Base-by-base conservation (phyloP, 2,888 invertebrate species). In the Sepioteuthis lessoniana region DNA sequence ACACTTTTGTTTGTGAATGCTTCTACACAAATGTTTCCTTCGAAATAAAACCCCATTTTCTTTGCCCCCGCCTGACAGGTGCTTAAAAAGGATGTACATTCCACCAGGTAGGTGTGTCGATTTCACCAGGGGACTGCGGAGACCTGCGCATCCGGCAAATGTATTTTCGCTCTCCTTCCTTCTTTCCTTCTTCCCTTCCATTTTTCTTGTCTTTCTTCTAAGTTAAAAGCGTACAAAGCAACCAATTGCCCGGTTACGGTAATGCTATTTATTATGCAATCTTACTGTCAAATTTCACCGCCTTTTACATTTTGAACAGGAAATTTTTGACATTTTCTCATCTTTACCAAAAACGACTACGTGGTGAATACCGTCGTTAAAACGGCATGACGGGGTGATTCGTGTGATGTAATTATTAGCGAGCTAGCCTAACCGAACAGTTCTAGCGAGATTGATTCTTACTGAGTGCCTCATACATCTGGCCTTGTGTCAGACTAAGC, bases 71-170 rank as follows among this genome's bases (percentile, higher is more conserved):
- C 28, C 31, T 31, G n/a, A 76, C 76, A 35, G 76, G n/a, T 76
- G 76, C 76, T 76, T 76, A 76, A 76, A 76, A 76, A n/a, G 76
- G 76, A 76, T 76, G n/a, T 16, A 76, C n/a, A 76, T 76, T 76
- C 76, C 76, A 76, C 76, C 76, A n/a, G 76, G 76, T 76, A 76
- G 76, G 76, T 76, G 76, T 76, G 76, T 76, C 76, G n/a, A 76
- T 76, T 76, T 76, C 76, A 16, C n/a, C 76, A 76, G 76, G 76
- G 31, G n/a, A 76, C 35, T 76, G 35, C n/a, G 16, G 76, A 35
- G 76, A 76, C n/a, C n/a, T 76, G 76, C n/a, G 13, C 19, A 76
- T 8, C 76, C n/a, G n/a, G 35, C 76, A 35, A n/a, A 76, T 35
- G 76, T 3, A 76, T n/a, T 76, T 76, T 76, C 13, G 4, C 76